Conservation (phyloP, 2,797 vertebrate species). For the Phataginus tricuspis region DNA sequence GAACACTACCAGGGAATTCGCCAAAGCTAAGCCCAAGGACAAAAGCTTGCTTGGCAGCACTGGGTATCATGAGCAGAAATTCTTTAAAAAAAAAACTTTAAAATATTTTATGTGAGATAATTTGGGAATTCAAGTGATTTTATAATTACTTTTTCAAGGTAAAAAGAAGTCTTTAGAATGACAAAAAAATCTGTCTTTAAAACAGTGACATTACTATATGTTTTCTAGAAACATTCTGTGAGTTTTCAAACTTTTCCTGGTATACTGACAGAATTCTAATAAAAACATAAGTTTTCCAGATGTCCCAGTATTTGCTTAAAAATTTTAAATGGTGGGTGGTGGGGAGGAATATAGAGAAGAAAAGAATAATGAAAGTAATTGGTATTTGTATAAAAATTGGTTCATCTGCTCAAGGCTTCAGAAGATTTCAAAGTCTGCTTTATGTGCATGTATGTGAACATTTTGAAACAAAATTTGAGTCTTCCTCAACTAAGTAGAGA, state of each 20-base stretch:
- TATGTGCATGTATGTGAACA: not conserved
- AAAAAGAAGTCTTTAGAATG: not conserved
- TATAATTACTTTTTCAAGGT: not conserved
- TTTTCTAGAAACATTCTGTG: conserved; percentile 46
- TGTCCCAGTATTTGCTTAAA: conserved; percentile 49
- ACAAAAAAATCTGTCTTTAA: not conserved
- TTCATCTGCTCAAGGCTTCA: conserved; percentile 24
- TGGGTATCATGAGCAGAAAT: not conserved
- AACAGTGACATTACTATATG: conserved; percentile 6
- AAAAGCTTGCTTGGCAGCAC: conserved; percentile 38
- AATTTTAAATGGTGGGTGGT: not conserved
- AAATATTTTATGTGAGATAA: conserved; percentile 51
- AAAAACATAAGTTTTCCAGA: conserved; percentile 57
- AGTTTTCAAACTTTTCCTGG: conserved; percentile 51
- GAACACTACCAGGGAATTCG: conserved; percentile 28
- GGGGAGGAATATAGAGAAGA: conserved; percentile 18
- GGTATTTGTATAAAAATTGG: conserved; percentile 51
- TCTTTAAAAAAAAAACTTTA: not conserved
- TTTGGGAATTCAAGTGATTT: conserved; percentile 51
- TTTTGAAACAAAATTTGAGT: conserved; percentile 43
- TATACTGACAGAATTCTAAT: conserved; percentile 49
- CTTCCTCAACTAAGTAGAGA: conserved; percentile 39
- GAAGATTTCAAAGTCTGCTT: conserved; percentile 51
- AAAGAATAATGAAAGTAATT: conserved; percentile 57
- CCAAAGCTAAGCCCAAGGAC: conserved; percentile 8